Conservation (phyloP, 1,140 invertebrate species). For the Leptopilina clavipes region DNA sequence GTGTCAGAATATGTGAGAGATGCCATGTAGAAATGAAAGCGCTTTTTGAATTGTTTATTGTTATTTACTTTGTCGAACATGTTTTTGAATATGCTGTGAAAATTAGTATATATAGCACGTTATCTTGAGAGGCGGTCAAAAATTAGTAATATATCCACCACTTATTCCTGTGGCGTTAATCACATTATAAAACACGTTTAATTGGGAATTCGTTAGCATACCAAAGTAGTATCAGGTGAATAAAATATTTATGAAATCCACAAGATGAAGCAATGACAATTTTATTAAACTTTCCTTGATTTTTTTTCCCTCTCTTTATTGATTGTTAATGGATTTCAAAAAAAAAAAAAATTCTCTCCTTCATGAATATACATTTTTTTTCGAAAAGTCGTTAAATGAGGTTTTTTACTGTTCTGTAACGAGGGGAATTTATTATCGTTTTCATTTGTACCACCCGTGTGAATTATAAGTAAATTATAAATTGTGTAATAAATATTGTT, state of each 20-base stretch:
- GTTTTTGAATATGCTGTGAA: neutral
- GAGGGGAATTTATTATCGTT: too few relatives aligned
- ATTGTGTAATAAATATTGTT: too few relatives aligned
- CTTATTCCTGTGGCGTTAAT: slow-evolving; percentile 6
- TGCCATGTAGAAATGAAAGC: neutral
- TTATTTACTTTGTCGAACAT: slow-evolving; percentile 11
- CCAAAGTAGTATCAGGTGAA: neutral
- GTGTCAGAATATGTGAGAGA: slow-evolving; percentile 14
- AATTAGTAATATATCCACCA: neutral
- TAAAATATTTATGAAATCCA: slow-evolving; percentile 15
- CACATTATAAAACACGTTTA: slow-evolving; percentile 3
- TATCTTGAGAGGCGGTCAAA: neutral
- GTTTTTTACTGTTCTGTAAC: too few relatives aligned
- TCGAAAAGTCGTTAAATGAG: too few relatives aligned
- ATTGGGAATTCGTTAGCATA: slow-evolving; percentile 11
- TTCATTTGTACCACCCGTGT: too few relatives aligned
- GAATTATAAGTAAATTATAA: too few relatives aligned
- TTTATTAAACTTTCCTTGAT: slow-evolving; percentile 1
- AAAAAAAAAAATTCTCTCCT: too few relatives aligned
- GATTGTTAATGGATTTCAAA: neutral
- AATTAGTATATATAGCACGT: slow-evolving; percentile 4
- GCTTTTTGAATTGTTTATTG: slow-evolving; percentile 14
- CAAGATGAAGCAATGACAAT: slow-evolving; percentile 15
- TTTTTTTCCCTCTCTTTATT: neutral
- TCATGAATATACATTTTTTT: too few relatives aligned